phyloP scores from a whole-genome alignment of 2,113 vertebrate species.

The Brevimyrus niger region DNA sequence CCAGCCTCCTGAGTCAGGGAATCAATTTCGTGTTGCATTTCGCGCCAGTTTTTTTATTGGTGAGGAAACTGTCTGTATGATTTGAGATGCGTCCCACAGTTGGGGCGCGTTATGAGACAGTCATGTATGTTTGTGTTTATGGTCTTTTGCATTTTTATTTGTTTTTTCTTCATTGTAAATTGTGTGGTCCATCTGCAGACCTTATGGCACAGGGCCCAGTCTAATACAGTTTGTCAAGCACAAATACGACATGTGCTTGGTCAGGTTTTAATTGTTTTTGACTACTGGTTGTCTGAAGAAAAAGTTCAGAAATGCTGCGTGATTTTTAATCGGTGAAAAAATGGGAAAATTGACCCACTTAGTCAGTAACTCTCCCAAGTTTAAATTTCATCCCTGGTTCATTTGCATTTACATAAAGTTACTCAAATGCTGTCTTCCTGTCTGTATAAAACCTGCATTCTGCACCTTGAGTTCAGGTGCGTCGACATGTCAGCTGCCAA shows the following conservation, averaged over 20 bases:
- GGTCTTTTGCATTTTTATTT: background rate
- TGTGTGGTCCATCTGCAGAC: constrained; percentile 14
- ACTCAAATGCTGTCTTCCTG: background rate
- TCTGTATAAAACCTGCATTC: background rate
- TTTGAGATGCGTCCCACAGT: background rate
- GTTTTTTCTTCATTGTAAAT: background rate
- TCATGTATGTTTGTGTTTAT: background rate
- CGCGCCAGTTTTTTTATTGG: background rate
- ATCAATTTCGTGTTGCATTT: background rate
- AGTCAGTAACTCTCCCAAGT: background rate
- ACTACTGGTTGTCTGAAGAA: background rate
- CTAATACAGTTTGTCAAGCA: background rate
- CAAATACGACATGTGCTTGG: background rate
- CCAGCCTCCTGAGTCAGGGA: background rate
- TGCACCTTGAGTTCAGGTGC: background rate
- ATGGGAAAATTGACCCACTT: background rate
- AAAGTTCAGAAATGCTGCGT: background rate
- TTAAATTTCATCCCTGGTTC: background rate
- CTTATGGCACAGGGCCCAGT: constrained; percentile 6
- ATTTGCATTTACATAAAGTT: background rate
- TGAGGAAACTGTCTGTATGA: constrained; percentile 14
- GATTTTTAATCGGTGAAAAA: constrained; percentile 10
- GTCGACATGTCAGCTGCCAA: background rate
- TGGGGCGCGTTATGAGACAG: background rate
- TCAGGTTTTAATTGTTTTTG: background rate